A percentile compares a stretch with the other conserved stretches of the same genome.
Evolutionary conservation across 2,888 invertebrate species (phyloP).

Genomic region (Liopterus haemorrhoidalis): DNA sequence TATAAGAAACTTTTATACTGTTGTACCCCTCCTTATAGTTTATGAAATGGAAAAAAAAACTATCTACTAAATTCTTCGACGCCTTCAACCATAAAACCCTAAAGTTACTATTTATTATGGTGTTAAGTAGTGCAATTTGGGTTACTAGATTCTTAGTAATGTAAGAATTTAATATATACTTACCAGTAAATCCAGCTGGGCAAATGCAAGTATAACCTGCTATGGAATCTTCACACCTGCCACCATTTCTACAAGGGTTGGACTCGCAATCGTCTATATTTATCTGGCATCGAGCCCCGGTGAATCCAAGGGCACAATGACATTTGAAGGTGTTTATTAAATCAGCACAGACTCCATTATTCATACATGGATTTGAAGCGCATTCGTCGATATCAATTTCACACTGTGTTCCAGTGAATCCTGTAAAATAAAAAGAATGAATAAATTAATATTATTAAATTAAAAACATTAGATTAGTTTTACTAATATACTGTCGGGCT

Average conservation of each 20-base stretch:
- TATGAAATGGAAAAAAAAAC: too few species aligned
- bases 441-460: too few species aligned
- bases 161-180: too few species aligned
- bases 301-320: slow-evolving; percentile 80
- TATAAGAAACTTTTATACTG: too few species aligned
- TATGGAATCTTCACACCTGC: slow-evolving; percentile 80
- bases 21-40: too few species aligned
- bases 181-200: slow-evolving; percentile 77
- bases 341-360: slow-evolving; percentile 81
- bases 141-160: slow-evolving; percentile 1
- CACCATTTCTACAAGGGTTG: slow-evolving; percentile 84
- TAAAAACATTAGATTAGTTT: too few species aligned
- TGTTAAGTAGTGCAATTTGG: too few species aligned
- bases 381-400: slow-evolving; percentile 90
- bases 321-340: slow-evolving; percentile 84
- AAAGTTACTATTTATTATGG: too few species aligned
- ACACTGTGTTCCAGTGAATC: slow-evolving; percentile 84
- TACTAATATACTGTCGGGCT: too few species aligned
- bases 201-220: slow-evolving; percentile 90
- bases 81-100: too few species aligned
- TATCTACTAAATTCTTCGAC: too few species aligned
- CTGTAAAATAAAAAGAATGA: slow-evolving; percentile 53
- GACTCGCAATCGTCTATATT: slow-evolving; percentile 88
- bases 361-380: slow-evolving; percentile 77
- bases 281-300: slow-evolving; percentile 78